phyloP scores from a whole-genome alignment of 2,888 invertebrate genomes.

The Orthosia incerta region DNA sequence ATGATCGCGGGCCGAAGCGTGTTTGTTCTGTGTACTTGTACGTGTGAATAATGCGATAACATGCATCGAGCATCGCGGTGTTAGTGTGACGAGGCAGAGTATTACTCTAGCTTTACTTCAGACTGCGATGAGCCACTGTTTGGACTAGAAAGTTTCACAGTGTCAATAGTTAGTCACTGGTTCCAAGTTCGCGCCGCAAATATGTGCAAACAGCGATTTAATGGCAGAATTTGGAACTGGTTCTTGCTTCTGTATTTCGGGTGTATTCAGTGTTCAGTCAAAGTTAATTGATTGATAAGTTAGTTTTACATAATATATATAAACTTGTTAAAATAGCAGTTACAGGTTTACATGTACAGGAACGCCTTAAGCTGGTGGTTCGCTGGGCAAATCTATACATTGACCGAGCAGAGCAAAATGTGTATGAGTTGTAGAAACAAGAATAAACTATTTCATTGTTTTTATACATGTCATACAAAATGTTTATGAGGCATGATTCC shows the following conservation, averaged over 20 bases:
- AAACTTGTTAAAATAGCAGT: constrained; percentile 29
- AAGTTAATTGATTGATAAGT: constrained; percentile 25
- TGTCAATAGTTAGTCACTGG: not conserved
- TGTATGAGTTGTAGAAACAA: constrained; percentile 16
- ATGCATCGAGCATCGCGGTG: constrained; percentile 24
- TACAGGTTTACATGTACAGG: constrained; percentile 28
- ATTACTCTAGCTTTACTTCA: not conserved
- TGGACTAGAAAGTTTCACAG: constrained; percentile 17
- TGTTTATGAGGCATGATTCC: constrained; percentile 24
- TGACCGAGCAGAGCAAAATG: constrained; percentile 21
- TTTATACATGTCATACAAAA: constrained; percentile 10
- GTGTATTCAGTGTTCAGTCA: constrained; percentile 29
- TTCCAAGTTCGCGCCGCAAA: constrained; percentile 4
- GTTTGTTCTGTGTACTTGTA: constrained; percentile 64
- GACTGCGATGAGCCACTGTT: constrained; percentile 25
- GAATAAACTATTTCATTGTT: not conserved
- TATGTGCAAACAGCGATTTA: not conserved
- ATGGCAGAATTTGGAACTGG: not conserved
- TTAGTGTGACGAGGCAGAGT: not conserved
- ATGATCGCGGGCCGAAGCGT: constrained; percentile 79
- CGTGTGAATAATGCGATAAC: constrained; percentile 73
- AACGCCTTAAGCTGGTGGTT: not conserved
- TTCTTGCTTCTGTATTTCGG: constrained; percentile 32
- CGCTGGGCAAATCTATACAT: not conserved
- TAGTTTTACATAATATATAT: constrained; percentile 36